Conservation (phyloP, 2,113 vertebrate genomes). For the Trinectes maculatus region DNA sequence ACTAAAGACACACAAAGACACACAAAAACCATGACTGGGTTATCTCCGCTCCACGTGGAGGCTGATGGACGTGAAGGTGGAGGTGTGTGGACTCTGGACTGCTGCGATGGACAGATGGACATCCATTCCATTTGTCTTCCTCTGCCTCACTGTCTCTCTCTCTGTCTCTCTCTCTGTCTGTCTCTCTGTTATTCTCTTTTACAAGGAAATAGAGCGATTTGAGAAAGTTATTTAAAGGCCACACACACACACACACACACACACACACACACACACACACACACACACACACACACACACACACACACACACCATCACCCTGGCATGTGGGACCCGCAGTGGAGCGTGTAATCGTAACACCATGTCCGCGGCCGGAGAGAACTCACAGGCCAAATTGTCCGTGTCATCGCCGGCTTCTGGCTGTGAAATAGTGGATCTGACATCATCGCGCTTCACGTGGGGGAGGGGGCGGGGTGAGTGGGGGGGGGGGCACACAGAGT, state of each 20-base stretch:
- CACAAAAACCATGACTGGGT: too few relatives aligned
- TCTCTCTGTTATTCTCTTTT: slow-evolving; percentile 55
- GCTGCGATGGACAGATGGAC: background rate
- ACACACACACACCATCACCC: slow-evolving; percentile 62
- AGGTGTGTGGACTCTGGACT: too few relatives aligned
- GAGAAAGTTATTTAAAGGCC: slow-evolving; percentile 84
- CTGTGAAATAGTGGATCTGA: slow-evolving; percentile 87
- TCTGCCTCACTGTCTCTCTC: background rate
- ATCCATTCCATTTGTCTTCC: too few relatives aligned
- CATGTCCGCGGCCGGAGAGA: slow-evolving; percentile 86
- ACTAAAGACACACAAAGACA: slow-evolving; percentile 16
- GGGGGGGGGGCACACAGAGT: slow-evolving; percentile 67
- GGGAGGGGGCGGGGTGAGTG: too few relatives aligned
- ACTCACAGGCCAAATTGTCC: slow-evolving; percentile 92
- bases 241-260: slow-evolving; percentile 55
- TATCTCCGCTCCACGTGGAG: too few relatives aligned
- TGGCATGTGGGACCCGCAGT: slow-evolving; percentile 78
- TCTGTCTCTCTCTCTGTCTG: slow-evolving; percentile 33
- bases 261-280: background rate
- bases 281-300: slow-evolving; percentile 30
- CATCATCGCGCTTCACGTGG: slow-evolving; percentile 78
- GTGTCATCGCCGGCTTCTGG: slow-evolving; percentile 87
- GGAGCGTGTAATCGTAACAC: slow-evolving; percentile 90
- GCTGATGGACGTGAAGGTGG: too few relatives aligned
- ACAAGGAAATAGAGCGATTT: slow-evolving; percentile 69